Evolutionary conservation across 2,888 invertebrate genomes (phyloP).

Genomic region (Dryomyza anilis): DNA sequence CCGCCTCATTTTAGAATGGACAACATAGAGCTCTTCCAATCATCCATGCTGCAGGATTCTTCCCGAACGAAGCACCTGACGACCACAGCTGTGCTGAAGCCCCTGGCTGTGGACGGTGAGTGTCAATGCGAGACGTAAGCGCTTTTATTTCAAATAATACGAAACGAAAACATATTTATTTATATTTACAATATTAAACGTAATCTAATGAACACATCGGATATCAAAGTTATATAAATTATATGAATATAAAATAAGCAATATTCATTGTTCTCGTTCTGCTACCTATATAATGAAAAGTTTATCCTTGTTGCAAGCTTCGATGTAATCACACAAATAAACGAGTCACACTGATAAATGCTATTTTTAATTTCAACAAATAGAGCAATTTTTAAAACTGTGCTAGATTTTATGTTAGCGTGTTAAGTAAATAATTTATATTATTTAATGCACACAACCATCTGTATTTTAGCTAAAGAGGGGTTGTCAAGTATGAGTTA

Average conservation of each 20-base stretch:
- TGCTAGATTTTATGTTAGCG: too few relatives aligned
- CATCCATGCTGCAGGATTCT: background rate
- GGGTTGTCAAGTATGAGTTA: background rate
- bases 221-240: slow-evolving; percentile 1
- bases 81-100: background rate
- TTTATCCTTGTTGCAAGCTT: background rate
- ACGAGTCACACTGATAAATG: background rate
- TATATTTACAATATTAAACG: slow-evolving; percentile 2
- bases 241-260: slow-evolving; percentile 6
- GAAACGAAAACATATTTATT: slow-evolving; percentile 6
- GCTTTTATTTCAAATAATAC: slow-evolving; percentile 4
- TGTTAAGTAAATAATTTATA: too few relatives aligned
- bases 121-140: background rate
- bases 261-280: background rate
- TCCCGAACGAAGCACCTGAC: background rate
- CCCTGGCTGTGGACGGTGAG: background rate
- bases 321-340: background rate
- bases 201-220: slow-evolving; percentile 17
- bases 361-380: background rate
- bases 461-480: too few relatives aligned
- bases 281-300: background rate
- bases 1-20: background rate
- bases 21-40: slow-evolving; percentile 17
- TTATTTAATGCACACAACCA: too few relatives aligned
- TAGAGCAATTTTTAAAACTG: too few relatives aligned